Evolutionary conservation across 2,888 invertebrate genomes (phyloP), one percentile per base, ranked within the genome.

Genomic region (Litoditis marina): DNA sequence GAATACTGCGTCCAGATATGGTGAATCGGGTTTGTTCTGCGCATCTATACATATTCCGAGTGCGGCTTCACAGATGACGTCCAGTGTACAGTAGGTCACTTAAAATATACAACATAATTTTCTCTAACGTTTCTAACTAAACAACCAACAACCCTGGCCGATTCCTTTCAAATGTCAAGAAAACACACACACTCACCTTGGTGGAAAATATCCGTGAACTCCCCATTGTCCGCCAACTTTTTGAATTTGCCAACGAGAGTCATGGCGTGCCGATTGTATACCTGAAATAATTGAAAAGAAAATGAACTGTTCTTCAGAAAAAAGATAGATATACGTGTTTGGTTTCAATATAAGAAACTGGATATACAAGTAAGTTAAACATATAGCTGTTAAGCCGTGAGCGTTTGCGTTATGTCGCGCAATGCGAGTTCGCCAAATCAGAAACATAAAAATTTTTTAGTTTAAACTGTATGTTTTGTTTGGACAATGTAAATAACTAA

Each of bases 1-100:
- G 56, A 81, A 77, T 0, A 81, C 81, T 5, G 81, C 78, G 52
- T 81, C 80, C 56, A 81, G 59, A 63, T 81, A 81, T 27, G 78
- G 77, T 1, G 75, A 74, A 50, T 78, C 60, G 7, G 71, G 70
- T 27, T 71, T 77, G 25, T 73, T 72, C 59, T 81, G 81, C 0
- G 81, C 82, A 57, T 81, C 74, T 34, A 80, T 78, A 51, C 74
- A 73, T 11, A 73, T 72, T 30, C 81, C 81, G 4, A 81, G 64
- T 0, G 82, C 79, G 0, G 79, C 73, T 63, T 85, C 85, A 78
- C 85, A 85, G 28, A 85, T 86, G 61, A 85, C 84, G 69, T 86
- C 85, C 57, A 85, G 74, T 5, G 85, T 84, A 78, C 85, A 85
- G 6, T 84, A 75, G 11, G 85, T 83, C 22, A 85, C 81, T 49